These are phyloP conservation scores for Lagopus muta DNA, from an alignment of 2,113 vertebrate species.

Conservation along the genomic window DNA sequence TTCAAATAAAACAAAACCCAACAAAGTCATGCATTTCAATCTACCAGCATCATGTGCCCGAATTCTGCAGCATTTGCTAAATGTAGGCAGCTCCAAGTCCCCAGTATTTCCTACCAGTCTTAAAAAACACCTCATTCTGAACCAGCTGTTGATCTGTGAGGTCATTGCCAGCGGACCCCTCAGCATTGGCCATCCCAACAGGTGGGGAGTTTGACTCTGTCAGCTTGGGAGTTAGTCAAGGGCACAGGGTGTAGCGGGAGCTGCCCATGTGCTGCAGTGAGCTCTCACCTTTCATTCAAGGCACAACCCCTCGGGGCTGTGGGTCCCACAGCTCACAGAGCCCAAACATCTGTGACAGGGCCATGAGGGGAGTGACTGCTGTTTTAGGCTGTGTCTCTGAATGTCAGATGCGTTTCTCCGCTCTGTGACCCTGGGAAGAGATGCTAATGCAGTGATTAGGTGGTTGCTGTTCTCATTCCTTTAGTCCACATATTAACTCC, in stretches of 20 bases:
- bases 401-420: rapidly evolving
- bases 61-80: not conserved
- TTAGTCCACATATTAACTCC: not conserved
- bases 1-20: slow-evolving; percentile 39
- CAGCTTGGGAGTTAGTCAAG: not conserved
- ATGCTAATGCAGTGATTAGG: not conserved
- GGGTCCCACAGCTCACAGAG: not conserved
- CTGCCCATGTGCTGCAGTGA: not conserved
- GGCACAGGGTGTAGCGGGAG: rapidly evolving
- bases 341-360: not conserved
- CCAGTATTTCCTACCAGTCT: not conserved
- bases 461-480: not conserved
- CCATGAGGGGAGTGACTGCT: not conserved
- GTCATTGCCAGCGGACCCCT: not conserved
- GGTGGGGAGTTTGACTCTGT: not conserved
- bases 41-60: not conserved
- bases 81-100: not conserved
- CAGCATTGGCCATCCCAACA: not conserved
- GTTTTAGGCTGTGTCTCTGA: not conserved
- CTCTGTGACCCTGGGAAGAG: not conserved
- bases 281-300: not conserved
- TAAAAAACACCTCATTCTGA: not conserved
- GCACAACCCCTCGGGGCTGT: not conserved
- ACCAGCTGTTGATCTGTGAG: not conserved
- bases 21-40: not conserved